Evolutionary conservation across 2,113 vertebrate species (phyloP).

Genomic region (Melanerpes aurifrons): DNA sequence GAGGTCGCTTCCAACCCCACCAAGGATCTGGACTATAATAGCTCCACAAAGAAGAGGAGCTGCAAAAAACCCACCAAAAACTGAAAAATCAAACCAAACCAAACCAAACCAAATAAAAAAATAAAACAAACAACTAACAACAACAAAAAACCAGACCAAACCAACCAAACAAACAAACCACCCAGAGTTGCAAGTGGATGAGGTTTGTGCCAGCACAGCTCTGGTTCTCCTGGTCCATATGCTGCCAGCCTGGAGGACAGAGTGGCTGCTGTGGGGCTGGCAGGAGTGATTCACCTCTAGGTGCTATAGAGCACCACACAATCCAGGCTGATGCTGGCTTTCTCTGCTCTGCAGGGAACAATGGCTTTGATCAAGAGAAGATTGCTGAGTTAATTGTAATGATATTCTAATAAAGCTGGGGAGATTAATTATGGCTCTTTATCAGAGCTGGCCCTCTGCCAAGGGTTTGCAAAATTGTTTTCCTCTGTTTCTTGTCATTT

Average conservation of each 20-base stretch:
- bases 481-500: slow-evolving; percentile 71
- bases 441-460: slow-evolving; percentile 62
- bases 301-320: not conserved
- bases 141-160: not conserved
- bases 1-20: too few species aligned
- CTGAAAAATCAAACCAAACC: too few species aligned
- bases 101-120: too few species aligned
- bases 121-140: not conserved
- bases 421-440: slow-evolving; percentile 73
- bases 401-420: slow-evolving; percentile 74
- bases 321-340: not conserved
- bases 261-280: not conserved
- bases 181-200: not conserved
- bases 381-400: slow-evolving; percentile 71
- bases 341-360: slow-evolving; percentile 60
- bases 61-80: not conserved
- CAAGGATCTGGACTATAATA: not conserved
- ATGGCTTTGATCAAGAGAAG: slow-evolving; percentile 71
- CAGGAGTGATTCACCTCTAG: not conserved
- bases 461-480: slow-evolving; percentile 67
- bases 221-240: not conserved
- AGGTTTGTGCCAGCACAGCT: not conserved
- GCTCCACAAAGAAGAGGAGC: not conserved
- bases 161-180: too few species aligned
- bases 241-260: not conserved